Evolutionary conservation across 2,113 vertebrate species (phyloP).

Genomic region (Junco hyemalis): DNA sequence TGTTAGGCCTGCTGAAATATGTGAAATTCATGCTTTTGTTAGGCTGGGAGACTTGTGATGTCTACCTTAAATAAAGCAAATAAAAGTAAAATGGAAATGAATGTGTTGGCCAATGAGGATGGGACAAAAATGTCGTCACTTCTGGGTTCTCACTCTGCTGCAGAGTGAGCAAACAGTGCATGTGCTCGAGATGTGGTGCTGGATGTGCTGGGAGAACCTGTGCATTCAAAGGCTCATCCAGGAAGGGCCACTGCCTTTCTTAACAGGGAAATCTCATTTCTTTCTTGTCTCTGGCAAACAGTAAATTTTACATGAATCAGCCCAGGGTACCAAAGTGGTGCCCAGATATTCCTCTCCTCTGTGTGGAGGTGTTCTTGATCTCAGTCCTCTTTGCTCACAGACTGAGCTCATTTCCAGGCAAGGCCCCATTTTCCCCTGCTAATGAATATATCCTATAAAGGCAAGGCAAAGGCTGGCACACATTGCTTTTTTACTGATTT

Average conservation of each 20-base stretch:
- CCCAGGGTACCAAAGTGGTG: neutral
- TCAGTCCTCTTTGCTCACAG: neutral
- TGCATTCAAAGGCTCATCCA: neutral
- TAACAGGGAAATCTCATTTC: neutral
- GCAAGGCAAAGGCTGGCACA: neutral
- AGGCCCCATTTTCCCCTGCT: neutral
- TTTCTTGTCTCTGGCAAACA: neutral
- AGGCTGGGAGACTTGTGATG: neutral
- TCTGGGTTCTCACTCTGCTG: neutral
- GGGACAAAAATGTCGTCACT: neutral
- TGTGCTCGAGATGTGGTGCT: neutral
- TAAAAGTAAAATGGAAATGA: neutral
- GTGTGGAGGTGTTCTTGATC: neutral
- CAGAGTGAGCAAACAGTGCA: rapidly evolving
- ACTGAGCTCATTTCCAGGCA: neutral
- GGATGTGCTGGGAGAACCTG: neutral
- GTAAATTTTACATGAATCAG: neutral
- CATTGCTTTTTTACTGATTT: neutral
- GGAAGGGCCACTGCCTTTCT: neutral
- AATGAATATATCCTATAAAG: neutral
- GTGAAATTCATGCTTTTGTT: neutral
- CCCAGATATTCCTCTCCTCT: neutral
- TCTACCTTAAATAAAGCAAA: neutral
- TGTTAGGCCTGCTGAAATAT: neutral
- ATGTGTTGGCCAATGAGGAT: neutral